Evolutionary conservation across 2,888 invertebrate species (phyloP).

Genomic region (Mystacides longicornis): DNA sequence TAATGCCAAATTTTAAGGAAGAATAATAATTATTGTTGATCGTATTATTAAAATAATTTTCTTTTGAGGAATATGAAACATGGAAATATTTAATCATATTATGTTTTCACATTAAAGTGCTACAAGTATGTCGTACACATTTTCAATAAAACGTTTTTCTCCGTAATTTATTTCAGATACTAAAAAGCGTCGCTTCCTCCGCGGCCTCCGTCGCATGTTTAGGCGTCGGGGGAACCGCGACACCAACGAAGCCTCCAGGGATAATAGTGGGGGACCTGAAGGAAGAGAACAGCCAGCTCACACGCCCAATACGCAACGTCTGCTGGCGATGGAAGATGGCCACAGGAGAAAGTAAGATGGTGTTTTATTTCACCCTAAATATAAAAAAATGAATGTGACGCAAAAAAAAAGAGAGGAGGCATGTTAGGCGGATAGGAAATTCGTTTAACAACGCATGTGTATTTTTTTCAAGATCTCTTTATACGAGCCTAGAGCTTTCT

Average conservation of each 20-base stretch:
- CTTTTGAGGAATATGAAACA: neutral
- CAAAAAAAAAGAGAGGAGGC: no score
- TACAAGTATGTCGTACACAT: neutral
- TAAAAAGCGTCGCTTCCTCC: conserved; percentile 58
- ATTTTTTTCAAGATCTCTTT: no score
- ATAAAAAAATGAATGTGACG: no score
- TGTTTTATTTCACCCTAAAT: no score
- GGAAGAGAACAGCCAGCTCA: conserved; percentile 29
- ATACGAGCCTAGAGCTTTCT: no score
- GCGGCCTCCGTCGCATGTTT: conserved; percentile 64
- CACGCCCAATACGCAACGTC: conserved; percentile 9
- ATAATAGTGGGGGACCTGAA: conserved; percentile 39
- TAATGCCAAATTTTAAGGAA: no score
- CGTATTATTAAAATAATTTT: neutral
- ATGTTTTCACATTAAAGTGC: neutral
- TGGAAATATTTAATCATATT: neutral
- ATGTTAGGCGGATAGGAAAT: no score
- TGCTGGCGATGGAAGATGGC: conserved; percentile 52
- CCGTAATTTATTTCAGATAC: conserved; percentile 36
- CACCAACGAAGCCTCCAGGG: conserved; percentile 57
- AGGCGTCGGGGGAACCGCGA: conserved; percentile 46
- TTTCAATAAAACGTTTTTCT: neutral
- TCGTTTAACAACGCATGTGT: no score
- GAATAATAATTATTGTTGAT: neutral
- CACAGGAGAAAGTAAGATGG: conserved; percentile 47